Base-by-base conservation (phyloP, 2,797 vertebrate species). In the Muscicapa striata region DNA sequence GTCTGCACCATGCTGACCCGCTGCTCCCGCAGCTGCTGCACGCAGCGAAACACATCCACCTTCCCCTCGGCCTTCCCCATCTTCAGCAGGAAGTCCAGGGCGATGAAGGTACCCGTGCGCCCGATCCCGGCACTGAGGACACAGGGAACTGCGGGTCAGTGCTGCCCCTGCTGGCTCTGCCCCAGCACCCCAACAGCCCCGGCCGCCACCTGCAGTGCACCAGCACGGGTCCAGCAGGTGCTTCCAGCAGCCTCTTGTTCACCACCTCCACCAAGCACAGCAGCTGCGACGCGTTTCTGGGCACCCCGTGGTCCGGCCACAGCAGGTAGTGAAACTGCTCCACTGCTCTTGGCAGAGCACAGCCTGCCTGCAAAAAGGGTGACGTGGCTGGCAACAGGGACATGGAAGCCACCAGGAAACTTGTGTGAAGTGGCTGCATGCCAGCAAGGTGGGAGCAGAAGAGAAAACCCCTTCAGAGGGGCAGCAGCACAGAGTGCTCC, bases 1-100 rank as follows among this genome's bases (percentile, higher is more conserved):
- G 94, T 97, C 90, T 97, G 97, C 58, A 97, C 97, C 97, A 97
- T 97, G 90, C 84, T 80, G 45, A 96, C 58, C 4, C 96, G 67
- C 59, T 94, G 95, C 52, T 96, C 90, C 67, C 97, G 81, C 67
- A 97, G 70, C 75, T 63, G 76, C 67, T 94, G 93, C 57, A 96
- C 93, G 0, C 97, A 97, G 21, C 29, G 87, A 34, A 95, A 97
- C 41, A 97, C 97, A 29, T 97, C 96, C 40, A 97, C 94, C 66
- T 95, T 96, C 23, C 87, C 90, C 24, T 93, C 96, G 0, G 78
- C 87, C 49, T 66, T 94, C 6, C 84, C 96, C 97, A 95, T 95
- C 84, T 97, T 97, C 92, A 97, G 30, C 17, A 97, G 95, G 59
- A 96, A 89, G 54, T 97, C 97, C 69, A 97, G 38, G 38, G 97